A percentile compares a stretch with the other conserved stretches of the same genome.
phyloP scores from a whole-genome alignment of 2,888 invertebrate genomes.

The Kryphioiulus occultus region DNA sequence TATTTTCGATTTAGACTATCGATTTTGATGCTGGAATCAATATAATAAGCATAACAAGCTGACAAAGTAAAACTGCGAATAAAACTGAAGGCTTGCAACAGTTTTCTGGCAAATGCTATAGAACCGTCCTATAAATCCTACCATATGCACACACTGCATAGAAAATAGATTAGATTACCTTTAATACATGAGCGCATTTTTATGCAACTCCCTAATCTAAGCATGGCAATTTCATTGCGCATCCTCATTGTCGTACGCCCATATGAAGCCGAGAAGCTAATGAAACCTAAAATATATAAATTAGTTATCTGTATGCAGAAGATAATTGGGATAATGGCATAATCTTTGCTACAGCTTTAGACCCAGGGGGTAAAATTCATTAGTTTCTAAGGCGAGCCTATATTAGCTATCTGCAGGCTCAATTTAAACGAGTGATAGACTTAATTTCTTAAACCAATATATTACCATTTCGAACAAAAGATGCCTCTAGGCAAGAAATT shows the following conservation, averaged over 20 bases:
- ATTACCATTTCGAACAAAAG: neutral
- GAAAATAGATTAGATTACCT: neutral
- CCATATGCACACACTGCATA: neutral
- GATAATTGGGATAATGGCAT: neutral
- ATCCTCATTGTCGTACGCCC: neutral
- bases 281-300: conserved; percentile 1
- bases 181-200: neutral
- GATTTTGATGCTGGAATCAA: neutral
- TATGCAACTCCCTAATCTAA: neutral
- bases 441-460: conserved; percentile 26
- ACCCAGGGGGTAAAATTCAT: neutral
- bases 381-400: neutral
- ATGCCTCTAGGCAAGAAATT: neutral
- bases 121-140: neutral
- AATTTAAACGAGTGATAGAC: neutral
- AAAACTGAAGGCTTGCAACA: neutral
- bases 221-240: neutral
- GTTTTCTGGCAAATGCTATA: neutral
- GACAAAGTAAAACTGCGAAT: neutral
- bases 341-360: neutral
- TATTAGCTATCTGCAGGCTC: neutral
- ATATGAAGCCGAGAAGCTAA: neutral
- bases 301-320: conserved; percentile 20
- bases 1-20: conserved; percentile 3
- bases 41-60: conserved; percentile 6